phyloP scores from a whole-genome alignment of 2,888 invertebrate species.

The Drosophila sordidula region DNA sequence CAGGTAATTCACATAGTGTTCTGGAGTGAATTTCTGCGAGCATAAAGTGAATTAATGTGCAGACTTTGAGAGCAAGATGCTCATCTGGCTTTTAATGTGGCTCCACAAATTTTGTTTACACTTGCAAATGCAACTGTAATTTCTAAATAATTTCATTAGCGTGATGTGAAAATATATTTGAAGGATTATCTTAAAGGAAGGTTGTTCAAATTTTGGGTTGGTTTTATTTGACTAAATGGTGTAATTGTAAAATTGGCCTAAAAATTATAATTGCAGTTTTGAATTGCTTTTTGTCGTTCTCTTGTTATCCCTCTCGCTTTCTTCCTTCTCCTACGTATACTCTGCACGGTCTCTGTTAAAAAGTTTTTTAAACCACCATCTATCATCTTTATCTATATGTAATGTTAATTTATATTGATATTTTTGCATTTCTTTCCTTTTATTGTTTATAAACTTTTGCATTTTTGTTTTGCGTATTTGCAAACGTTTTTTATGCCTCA shows the following conservation, averaged over 20 bases:
- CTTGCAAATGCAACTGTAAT: background rate
- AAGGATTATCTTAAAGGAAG: too few relatives aligned
- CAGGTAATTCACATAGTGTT: slow-evolving; percentile 40
- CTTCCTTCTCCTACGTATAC: background rate
- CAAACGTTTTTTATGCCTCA: slow-evolving; percentile 10
- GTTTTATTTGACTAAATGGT: too few relatives aligned
- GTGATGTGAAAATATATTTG: too few relatives aligned
- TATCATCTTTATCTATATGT: background rate
- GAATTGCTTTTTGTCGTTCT: background rate
- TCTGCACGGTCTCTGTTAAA: too few relatives aligned
- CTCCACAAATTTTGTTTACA: background rate
- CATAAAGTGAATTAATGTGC: slow-evolving; percentile 68
- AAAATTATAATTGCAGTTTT: too few relatives aligned
- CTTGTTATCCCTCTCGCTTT: background rate
- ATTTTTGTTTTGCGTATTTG: background rate
- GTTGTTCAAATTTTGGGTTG: too few relatives aligned
- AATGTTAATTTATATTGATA: background rate
- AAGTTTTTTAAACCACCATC: too few relatives aligned
- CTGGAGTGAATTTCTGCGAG: slow-evolving; percentile 57
- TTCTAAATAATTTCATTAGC: background rate
- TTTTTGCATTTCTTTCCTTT: background rate
- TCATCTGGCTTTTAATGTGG: slow-evolving; percentile 21
- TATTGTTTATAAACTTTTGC: background rate
- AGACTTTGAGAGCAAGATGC: slow-evolving; percentile 15
- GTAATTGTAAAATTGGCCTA: too few relatives aligned